A percentile compares a stretch with the other conserved stretches of the same genome.
Evolutionary conservation across 1,140 invertebrate species (phyloP).

Genomic region (Trinorchestia longiramus): DNA sequence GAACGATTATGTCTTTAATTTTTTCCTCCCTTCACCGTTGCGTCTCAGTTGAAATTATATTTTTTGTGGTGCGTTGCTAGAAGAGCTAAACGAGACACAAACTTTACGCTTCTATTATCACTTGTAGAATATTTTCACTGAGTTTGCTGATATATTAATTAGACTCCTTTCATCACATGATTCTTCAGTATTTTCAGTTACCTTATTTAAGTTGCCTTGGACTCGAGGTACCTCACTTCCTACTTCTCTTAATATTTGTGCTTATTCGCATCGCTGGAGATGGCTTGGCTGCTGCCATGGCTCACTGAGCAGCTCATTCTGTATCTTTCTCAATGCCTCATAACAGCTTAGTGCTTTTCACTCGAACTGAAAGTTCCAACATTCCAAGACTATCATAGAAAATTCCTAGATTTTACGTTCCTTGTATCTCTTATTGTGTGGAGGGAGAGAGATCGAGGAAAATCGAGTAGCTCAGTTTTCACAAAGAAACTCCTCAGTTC

Average conservation of each 20-base stretch:
- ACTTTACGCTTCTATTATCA: too few species aligned
- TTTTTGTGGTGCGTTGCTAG: too few species aligned
- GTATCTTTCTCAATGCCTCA: neutral
- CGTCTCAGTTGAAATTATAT: too few species aligned
- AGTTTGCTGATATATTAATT: too few species aligned
- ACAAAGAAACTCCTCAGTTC: neutral
- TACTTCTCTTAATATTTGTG: neutral
- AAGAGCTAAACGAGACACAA: too few species aligned
- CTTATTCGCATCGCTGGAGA: neutral
- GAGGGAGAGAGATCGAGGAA: neutral
- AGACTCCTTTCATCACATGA: too few species aligned
- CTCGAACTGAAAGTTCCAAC: neutral
- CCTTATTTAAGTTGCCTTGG: too few species aligned
- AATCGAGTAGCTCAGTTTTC: neutral
- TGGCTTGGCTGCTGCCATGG: neutral
- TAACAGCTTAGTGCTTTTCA: neutral
- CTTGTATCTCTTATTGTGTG: neutral
- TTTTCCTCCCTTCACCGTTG: too few species aligned
- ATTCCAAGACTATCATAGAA: neutral
- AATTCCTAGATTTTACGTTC: neutral
- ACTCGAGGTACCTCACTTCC: too few species aligned
- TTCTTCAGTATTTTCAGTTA: too few species aligned
- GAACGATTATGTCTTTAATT: too few species aligned
- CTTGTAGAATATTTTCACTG: too few species aligned
- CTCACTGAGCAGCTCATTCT: neutral